These are phyloP conservation scores for Drosophila bifasciata DNA, from an alignment of 1,140 invertebrate species.

Conservation along the genomic window DNA sequence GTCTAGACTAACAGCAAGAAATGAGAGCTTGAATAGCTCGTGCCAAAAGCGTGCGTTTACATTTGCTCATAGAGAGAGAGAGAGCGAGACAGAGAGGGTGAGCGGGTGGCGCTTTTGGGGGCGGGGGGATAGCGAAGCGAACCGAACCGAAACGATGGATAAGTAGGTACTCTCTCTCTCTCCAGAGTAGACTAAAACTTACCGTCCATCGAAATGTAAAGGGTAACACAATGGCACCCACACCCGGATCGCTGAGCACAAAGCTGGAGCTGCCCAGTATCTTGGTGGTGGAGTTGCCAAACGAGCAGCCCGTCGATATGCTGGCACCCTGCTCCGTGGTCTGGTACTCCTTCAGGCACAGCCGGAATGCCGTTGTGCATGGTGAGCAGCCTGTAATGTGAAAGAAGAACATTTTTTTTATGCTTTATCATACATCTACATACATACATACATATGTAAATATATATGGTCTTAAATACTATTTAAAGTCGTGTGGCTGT, in stretches of 20 bases:
- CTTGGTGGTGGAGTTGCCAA: slow-evolving; percentile 93
- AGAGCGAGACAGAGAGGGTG: too few species aligned
- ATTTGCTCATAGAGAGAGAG: slow-evolving; percentile 1
- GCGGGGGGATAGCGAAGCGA: not conserved
- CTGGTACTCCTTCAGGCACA: slow-evolving; percentile 97
- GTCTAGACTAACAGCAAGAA: slow-evolving; percentile 8
- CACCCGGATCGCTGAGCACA: slow-evolving; percentile 91
- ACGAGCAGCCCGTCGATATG: slow-evolving; percentile 91
- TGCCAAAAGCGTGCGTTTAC: slow-evolving; percentile 70
- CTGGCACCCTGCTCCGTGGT: slow-evolving; percentile 87
- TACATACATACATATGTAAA: too few species aligned
- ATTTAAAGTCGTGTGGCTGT: not conserved
- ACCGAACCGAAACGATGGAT: not conserved
- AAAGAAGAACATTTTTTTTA: slow-evolving; percentile 23
- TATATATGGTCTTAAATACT: too few species aligned
- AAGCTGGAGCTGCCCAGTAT: slow-evolving; percentile 94
- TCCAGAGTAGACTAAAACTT: slow-evolving; percentile 84
- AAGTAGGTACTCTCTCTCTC: too few species aligned
- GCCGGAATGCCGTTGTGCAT: slow-evolving; percentile 93
- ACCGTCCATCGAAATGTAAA: slow-evolving; percentile 97
- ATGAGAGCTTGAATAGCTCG: slow-evolving; percentile 48
- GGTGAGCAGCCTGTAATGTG: slow-evolving; percentile 84
- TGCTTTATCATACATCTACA: slow-evolving; percentile 12
- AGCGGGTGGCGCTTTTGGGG: too few species aligned
- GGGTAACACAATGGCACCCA: slow-evolving; percentile 91